Base-by-base conservation (phyloP, 2,797 vertebrate genomes). In the Galagoides demidoff region DNA sequence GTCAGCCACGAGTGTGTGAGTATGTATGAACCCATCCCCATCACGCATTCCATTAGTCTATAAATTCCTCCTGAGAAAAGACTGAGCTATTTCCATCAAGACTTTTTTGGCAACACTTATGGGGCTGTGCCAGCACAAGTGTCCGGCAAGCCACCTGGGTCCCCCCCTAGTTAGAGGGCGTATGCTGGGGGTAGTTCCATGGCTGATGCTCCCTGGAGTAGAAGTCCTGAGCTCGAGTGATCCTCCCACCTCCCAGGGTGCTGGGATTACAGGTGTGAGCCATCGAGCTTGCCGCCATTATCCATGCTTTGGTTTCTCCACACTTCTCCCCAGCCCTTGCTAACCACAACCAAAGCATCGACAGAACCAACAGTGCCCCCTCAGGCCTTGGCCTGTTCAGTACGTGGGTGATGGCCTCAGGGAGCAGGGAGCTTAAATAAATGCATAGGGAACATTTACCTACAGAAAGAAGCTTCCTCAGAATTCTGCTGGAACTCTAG, bases 361-460 rank as follows among this genome's bases (percentile, higher is more conserved):
- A 5, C 57, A 76, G 43, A 79, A 14, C 39, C 71, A 70, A 34
- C 43, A 71, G 90, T 20, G 63, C 25, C 39, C 76, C 49, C 86
- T 31, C 74, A 66, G 85, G 55, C 29, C 59, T 23, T 20, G 77
- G 29, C 37, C 45, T 4, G 34, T 43, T 19, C 7, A 1, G 37
- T 37, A 5, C 19, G 1, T 2, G 43, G 23, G 66, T 31, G 64
- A 57, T 10, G 27, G n/a, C 37, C 63, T 89, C 66, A 16, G 14
- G 61, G 86, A 59, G 22, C 23, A 61, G 57, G 11, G 14, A 49
- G 19, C 11, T 68, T 55, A 23, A 17, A 10, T 1, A 23, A 17
- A 10, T 1, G 29, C 55, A 7, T 1, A 11, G 25, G 59, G 23
- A 17, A 2, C 0, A 1, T 29, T 34, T 14, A 22, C 70, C 11